Evolutionary conservation across 2,888 invertebrate species (phyloP).

Genomic region (Xylocampa areola): DNA sequence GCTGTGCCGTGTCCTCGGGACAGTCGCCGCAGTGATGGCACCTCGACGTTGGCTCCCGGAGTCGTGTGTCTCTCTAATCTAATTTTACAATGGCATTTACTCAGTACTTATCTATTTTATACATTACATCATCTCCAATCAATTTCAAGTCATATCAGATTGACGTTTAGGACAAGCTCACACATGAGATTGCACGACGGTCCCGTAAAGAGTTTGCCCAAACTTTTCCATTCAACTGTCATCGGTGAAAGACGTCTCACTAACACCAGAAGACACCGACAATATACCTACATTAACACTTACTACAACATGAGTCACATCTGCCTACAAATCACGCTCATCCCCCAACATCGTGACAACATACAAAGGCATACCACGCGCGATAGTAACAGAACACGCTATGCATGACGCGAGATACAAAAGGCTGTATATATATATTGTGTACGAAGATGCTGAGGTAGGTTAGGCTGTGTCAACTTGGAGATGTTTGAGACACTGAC

Average conservation of each 20-base stretch:
- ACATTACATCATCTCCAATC: no score
- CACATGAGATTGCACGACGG: no score
- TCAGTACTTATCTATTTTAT: no score
- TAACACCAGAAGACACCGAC: neutral
- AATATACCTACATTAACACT: neutral
- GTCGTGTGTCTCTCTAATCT: no score
- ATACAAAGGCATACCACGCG: conserved; percentile 29
- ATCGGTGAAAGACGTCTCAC: neutral
- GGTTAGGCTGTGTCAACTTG: conserved; percentile 14
- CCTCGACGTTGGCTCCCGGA: no score
- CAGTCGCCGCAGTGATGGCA: no score
- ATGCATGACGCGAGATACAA: conserved; percentile 25
- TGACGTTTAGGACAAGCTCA: no score
- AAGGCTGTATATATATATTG: conserved; percentile 17
- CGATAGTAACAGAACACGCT: conserved; percentile 15
- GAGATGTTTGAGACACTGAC: neutral
- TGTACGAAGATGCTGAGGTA: neutral
- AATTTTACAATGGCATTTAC: no score
- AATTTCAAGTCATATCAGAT: no score
- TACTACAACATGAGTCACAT: neutral
- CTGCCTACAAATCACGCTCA: conserved; percentile 29
- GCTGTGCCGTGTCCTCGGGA: no score
- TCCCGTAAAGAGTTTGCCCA: no score
- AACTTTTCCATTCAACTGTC: no score
- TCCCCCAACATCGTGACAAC: conserved; percentile 13